Percentiles rank a stretch among this genome's conserved stretches.
phyloP scores from a whole-genome alignment of 1,140 invertebrate genomes.

The Acyrthosiphon pisum region DNA sequence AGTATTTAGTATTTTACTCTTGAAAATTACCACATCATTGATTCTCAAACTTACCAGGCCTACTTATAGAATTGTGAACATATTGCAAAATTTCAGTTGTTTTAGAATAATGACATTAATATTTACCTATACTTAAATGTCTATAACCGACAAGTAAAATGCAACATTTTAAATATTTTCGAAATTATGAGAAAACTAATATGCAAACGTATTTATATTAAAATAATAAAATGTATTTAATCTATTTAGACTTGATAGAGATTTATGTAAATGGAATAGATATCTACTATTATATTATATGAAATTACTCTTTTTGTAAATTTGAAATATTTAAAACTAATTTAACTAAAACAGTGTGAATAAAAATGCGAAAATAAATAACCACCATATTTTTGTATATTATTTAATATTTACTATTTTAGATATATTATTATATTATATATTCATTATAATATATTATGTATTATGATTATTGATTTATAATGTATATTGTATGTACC shows the following conservation, averaged over 20 bases:
- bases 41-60: not conserved
- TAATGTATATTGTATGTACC: not conserved
- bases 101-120: not conserved
- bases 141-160: not conserved
- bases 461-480: not conserved
- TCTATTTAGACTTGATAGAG: not conserved
- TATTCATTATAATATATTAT: too few relatives aligned
- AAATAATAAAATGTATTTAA: not conserved
- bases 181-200: not conserved
- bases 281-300: not conserved
- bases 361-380: not conserved
- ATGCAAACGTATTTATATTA: not conserved
- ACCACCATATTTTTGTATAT: conserved; percentile 17
- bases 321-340: conserved; percentile 15
- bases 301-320: not conserved
- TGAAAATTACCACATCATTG: not conserved
- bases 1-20: not conserved
- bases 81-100: not conserved
- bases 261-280: not conserved
- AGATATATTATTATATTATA: not conserved
- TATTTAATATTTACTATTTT: conserved; percentile 14
- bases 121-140: not conserved
- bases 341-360: conserved; percentile 2
- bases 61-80: not conserved
- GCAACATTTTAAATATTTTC: not conserved